Conservation (phyloP, 2,113 vertebrate species). For the Uropsilus gracilis region DNA sequence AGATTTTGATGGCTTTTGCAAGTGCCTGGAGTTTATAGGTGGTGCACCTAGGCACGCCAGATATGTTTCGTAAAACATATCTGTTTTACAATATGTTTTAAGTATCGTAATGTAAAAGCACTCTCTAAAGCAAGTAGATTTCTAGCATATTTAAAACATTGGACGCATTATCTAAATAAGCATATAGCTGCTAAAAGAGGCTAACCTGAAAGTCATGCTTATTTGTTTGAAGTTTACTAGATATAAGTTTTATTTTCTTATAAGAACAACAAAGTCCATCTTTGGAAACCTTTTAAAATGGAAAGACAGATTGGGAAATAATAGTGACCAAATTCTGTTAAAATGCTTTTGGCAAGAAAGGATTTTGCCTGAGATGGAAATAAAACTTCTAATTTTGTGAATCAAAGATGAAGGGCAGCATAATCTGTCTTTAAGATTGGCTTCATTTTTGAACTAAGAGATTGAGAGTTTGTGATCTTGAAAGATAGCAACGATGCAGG, state of each 20-base stretch:
- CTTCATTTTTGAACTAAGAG: not conserved
- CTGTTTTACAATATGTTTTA: too few species aligned
- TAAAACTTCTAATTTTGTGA: not conserved
- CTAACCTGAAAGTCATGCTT: not conserved
- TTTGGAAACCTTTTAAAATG: not conserved
- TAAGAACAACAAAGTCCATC: not conserved
- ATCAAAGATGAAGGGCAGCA: not conserved
- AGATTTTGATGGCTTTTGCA: not conserved
- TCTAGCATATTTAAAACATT: slow-evolving; percentile 22
- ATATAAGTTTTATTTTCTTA: slow-evolving; percentile 13
- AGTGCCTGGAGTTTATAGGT: not conserved
- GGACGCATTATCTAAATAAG: not conserved
- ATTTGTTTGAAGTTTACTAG: not conserved
- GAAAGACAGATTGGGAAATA: not conserved
- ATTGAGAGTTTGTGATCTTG: not conserved
- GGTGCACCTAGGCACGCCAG: not conserved
- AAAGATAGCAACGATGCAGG: not conserved
- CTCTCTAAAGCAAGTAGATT: not conserved
- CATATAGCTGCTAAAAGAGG: not conserved
- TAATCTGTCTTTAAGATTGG: not conserved
- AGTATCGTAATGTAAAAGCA: too few species aligned
- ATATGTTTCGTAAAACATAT: slow-evolving; percentile 4
- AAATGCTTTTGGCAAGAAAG: not conserved
- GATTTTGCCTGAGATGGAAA: not conserved
- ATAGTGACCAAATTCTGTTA: not conserved